A percentile compares a stretch with the other conserved stretches of the same genome.
These are phyloP conservation scores for Lanius collurio DNA, from an alignment of 2,113 vertebrate genomes.

Conservation along the genomic window DNA sequence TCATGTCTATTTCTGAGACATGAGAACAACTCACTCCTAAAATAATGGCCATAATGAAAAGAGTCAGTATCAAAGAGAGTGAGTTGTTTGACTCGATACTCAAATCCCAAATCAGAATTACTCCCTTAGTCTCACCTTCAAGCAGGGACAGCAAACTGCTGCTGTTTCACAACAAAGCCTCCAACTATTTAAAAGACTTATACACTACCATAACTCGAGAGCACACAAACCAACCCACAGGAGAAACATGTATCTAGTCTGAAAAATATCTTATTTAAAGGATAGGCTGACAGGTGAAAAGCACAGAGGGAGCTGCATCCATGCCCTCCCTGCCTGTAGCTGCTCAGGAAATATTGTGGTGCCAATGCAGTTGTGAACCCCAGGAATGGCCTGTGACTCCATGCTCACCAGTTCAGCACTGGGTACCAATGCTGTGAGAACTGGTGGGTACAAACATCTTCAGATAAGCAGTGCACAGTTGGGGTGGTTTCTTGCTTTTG, in stretches of 20 bases:
- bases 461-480: background rate
- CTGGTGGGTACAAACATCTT: background rate
- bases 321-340: background rate
- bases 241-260: background rate
- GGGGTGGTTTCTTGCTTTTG: background rate
- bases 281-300: background rate
- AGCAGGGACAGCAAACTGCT: background rate
- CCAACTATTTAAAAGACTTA: background rate
- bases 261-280: background rate
- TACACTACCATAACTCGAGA: fast-evolving
- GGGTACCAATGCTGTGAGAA: no score
- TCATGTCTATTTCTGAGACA: background rate
- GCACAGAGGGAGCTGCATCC: background rate
- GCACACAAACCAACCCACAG: background rate
- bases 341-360: background rate
- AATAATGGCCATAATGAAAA: background rate
- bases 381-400: background rate
- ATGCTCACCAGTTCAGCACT: background rate
- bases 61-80: background rate
- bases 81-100: background rate
- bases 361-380: background rate
- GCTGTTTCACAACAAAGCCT: background rate
- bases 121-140: background rate
- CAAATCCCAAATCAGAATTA: background rate
- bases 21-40: background rate